Base-by-base conservation (phyloP, 1,140 invertebrate genomes). In the Caenorhabditis remanei region DNA sequence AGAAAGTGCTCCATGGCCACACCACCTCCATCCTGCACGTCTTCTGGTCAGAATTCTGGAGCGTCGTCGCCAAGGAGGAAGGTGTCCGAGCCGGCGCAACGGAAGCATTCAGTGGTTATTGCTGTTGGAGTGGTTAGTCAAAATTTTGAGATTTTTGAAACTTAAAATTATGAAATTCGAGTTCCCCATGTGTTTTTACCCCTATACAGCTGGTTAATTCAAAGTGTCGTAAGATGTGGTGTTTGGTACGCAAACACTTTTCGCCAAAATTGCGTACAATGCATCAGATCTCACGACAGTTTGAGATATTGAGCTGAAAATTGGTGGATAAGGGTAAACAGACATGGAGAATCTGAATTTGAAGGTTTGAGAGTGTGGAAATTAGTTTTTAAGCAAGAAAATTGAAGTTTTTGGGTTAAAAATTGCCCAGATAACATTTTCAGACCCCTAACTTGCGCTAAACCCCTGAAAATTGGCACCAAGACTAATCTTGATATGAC, bases 91-190 rank as follows among this genome's bases (percentile, higher is more conserved):
- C 43, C 71, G 13, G 71, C 71, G 11, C 13, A 16, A 2, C 40
- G 71, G 1, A 79, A 79, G 24, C 71, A 79, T 50, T 79, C 71
- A 24, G 71, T 79, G 19, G 71, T 79, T 32, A 79, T 79, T 11
- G 71, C 71, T 50, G 71, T 79, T 4, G 71, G 71, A 48, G 71
- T 79, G 71, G 71, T 79, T 11, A 13, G 71, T 71, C n/a, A n/a
- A n/a, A n/a, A n/a, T 46, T 43, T 43, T 43, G 6, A 19, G 6
- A 14, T 5, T 43, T 43, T 43, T 11, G 2, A 71, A 46, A 4
- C 19, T 65, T 14, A 9, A 65, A 65, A 32, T 0, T 40, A 40
- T 3, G 16, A 65, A 32, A 65, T 41, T 65, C 11, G 11, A 65
- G 11, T 65, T 65, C 1, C 24, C 32, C 61, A 3, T 40, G 7